Base-by-base conservation (phyloP, 2,888 invertebrate genomes). In the Dysmachus trigonus region DNA sequence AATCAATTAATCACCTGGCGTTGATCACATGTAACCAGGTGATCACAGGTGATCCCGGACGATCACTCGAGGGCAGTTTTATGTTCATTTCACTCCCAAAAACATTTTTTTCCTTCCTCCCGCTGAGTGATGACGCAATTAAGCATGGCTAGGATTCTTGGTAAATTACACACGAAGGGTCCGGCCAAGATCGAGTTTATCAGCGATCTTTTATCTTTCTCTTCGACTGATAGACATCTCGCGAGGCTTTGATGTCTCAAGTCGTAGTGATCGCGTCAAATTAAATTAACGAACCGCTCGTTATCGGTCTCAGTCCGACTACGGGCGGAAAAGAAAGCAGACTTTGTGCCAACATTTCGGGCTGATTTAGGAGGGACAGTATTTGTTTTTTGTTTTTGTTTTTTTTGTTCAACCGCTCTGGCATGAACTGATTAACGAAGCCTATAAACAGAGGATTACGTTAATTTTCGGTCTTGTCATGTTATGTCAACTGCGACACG, bases 1-100 rank as follows among this genome's bases (percentile, higher is more conserved):
- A 82, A 82, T 82, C 82, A 82, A 82, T 82, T 82, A 82, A 82
- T 82, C 82, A 82, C 82, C 35, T 82, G 82, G 62, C 82, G 82
- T 82, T 82, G 82, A 62, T 82, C 82, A 62, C 82, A 71, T 82
- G 62, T 82, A 71, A 35, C 82, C 33, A 73, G 73, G 33, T 73
- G 35, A 62, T 62, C 62, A 62, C 62, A 62, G 73, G 73, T 73
- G 35, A 62, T 62, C 62, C 18, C 22, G 22, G 62, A 62, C 62
- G 62, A 73, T 73, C 73, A 35, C 73, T 73, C 27, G 33, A 73
- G 73, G 73, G 73, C 73, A 73, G 73, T 73, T 73, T 73, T 35
- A 73, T 33, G 73, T 73, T 73, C 30, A 73, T 73, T 73, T 62
- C 62, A 62, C 62, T 62, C 18, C 27, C 22, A 62, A 62, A 62